A percentile compares a stretch with the other conserved stretches of the same genome.
These are phyloP conservation scores for Glaucomys volans DNA, from an alignment of 2,113 vertebrate genomes.

Conservation along the genomic window DNA sequence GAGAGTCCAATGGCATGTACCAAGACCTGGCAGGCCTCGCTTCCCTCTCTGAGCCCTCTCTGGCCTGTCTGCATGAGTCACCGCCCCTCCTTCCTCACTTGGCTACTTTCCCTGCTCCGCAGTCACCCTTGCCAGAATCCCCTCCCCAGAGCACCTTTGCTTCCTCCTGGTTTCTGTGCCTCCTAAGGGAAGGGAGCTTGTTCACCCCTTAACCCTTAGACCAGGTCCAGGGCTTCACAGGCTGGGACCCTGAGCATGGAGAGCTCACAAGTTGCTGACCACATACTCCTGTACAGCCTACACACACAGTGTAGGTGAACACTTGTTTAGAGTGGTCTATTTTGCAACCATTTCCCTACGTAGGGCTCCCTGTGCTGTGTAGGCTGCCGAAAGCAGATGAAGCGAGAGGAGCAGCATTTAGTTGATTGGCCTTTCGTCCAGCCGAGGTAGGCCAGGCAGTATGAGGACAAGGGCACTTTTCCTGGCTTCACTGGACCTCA, in stretches of 20 bases:
- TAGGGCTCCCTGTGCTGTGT: background rate
- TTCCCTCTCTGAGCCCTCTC: background rate
- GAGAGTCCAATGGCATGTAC: rapidly evolving
- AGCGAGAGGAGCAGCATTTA: background rate
- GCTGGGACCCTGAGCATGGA: background rate
- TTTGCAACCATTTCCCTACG: background rate
- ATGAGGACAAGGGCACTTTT: background rate
- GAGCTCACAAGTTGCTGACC: background rate
- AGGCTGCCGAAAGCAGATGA: background rate
- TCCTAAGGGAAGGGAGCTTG: background rate
- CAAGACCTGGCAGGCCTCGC: rapidly evolving
- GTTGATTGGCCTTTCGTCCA: background rate
- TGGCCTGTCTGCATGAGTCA: background rate
- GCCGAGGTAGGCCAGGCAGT: background rate
- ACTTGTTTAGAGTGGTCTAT: background rate
- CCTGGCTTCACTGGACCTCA: background rate
- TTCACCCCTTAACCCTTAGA: background rate
- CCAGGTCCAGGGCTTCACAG: background rate
- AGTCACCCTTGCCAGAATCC: background rate
- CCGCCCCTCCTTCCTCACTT: background rate
- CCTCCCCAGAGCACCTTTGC: too few relatives aligned
- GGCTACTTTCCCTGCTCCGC: background rate
- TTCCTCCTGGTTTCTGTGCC: background rate
- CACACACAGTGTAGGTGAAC: background rate
- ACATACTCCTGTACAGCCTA: background rate